Conservation (phyloP, 2,113 vertebrate genomes). For the Carassius auratus region DNA sequence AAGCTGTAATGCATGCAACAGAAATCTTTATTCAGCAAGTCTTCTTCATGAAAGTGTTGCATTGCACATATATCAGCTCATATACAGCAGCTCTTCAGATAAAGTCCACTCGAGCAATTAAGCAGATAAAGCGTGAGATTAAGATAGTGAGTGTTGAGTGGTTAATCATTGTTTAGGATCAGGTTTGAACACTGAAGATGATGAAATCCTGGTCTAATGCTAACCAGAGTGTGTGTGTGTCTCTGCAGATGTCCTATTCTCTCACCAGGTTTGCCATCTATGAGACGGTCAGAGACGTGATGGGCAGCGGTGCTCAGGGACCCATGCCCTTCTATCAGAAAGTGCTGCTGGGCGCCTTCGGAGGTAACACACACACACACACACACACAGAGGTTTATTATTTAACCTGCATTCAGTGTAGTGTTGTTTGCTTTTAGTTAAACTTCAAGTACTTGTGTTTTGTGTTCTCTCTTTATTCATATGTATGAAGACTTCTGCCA, state of each 20-base stretch:
- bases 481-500: too few relatives aligned
- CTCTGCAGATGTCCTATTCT: conserved; percentile 84
- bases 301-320: conserved; percentile 68
- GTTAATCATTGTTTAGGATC: not conserved
- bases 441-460: too few relatives aligned
- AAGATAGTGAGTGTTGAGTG: not conserved
- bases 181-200: not conserved
- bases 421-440: too few relatives aligned
- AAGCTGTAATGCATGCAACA: not conserved
- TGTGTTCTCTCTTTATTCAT: too few relatives aligned
- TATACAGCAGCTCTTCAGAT: not conserved
- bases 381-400: not conserved
- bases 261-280: conserved; percentile 88
- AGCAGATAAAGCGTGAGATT: not conserved
- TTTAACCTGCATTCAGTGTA: too few relatives aligned
- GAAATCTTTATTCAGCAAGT: not conserved
- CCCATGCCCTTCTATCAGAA: conserved; percentile 86
- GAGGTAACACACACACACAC: conserved; percentile 72
- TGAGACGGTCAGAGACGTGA: conserved; percentile 73
- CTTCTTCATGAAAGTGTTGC: not conserved
- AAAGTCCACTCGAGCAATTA: not conserved
- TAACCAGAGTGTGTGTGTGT: not conserved
- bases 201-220: not conserved
- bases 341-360: conserved; percentile 79
- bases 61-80: not conserved